Evolutionary conservation across 2,888 invertebrate genomes (phyloP).

Genomic region (Octonoba sinensis): DNA sequence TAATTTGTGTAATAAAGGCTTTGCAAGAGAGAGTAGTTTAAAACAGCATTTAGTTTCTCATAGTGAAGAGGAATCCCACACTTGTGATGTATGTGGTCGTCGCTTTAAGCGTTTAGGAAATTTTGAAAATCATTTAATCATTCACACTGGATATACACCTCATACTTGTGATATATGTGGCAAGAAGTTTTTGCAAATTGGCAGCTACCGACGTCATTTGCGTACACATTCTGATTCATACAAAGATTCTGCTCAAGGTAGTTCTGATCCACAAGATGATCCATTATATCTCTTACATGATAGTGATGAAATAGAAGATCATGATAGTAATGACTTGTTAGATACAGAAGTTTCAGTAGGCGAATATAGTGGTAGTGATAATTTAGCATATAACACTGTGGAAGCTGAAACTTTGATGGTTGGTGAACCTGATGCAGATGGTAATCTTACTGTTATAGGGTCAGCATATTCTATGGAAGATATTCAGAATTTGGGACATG

Average conservation of each 20-base stretch:
- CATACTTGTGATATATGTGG: conserved; percentile 59
- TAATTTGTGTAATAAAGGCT: conserved; percentile 49
- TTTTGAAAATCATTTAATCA: conserved; percentile 59
- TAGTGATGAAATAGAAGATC: conserved; percentile 19
- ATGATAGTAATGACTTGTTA: conserved; percentile 11
- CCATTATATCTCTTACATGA: conserved; percentile 34
- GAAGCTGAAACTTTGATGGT: conserved; percentile 53
- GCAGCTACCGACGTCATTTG: conserved; percentile 52
- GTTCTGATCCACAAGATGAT: conserved; percentile 20
- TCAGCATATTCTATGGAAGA: conserved; percentile 55
- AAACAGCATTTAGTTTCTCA: conserved; percentile 53
- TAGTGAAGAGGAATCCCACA: conserved; percentile 52
- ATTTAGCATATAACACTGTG: conserved; percentile 40
- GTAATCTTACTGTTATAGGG: conserved; percentile 56
- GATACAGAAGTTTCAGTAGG: conserved; percentile 46
- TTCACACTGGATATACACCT: conserved; percentile 58
- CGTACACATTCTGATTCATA: conserved; percentile 36
- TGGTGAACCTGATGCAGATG: conserved; percentile 52
- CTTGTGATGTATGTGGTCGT: conserved; percentile 57
- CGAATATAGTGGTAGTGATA: conserved; percentile 44
- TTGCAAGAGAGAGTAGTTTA: conserved; percentile 51
- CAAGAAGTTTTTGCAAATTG: conserved; percentile 52
- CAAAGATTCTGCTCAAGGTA: conserved; percentile 34
- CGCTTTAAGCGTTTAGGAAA: conserved; percentile 50
- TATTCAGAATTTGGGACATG: conserved; percentile 46